Evolutionary conservation across 2,797 vertebrate genomes (phyloP).

Genomic region (Protonibea diacanthus): DNA sequence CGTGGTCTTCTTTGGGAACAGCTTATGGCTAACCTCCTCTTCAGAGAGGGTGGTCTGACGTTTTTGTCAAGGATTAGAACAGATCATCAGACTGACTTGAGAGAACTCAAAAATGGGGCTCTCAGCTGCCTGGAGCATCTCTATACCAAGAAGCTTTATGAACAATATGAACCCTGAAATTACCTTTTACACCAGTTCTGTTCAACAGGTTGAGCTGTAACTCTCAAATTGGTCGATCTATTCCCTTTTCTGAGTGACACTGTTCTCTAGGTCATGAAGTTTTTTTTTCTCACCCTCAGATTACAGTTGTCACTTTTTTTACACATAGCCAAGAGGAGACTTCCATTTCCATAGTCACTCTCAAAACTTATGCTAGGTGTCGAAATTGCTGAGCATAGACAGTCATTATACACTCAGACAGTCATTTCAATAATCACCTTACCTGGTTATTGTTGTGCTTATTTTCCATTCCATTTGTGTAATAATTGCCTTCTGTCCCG

Average conservation of each 20-base stretch:
- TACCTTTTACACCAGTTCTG: neutral
- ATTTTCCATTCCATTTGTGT: neutral
- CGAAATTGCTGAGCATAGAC: neutral
- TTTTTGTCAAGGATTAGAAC: neutral
- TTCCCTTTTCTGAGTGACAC: neutral
- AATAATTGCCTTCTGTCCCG: neutral
- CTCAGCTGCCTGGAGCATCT: neutral
- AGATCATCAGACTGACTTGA: conserved; percentile 3
- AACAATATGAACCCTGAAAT: neutral
- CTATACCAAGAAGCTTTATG: neutral
- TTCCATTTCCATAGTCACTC: neutral
- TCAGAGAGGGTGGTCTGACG: neutral
- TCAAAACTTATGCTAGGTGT: neutral
- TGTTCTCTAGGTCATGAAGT: neutral
- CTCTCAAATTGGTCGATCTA: neutral
- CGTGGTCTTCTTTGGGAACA: neutral
- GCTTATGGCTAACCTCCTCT: neutral
- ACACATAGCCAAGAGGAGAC: neutral
- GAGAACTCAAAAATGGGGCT: neutral
- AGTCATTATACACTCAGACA: no score
- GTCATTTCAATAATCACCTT: neutral
- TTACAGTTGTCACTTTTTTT: neutral
- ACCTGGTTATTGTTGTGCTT: neutral
- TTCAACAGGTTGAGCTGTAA: neutral
- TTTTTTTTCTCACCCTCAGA: neutral